Base-by-base conservation (phyloP, 2,797 vertebrate species). In the Potorous gilbertii region DNA sequence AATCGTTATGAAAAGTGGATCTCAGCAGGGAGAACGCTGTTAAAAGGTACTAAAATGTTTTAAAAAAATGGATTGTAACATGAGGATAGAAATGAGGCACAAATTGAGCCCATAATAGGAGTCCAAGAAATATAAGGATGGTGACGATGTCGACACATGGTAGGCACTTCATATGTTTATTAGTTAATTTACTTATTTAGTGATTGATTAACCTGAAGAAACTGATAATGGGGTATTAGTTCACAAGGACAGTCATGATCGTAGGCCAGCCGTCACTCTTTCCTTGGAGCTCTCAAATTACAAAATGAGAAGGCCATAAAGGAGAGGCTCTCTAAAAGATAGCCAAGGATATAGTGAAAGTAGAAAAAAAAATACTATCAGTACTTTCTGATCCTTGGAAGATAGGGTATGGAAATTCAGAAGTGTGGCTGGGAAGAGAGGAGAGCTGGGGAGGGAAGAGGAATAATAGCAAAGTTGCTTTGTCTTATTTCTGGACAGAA, bases 401-500 rank as follows among this genome's bases (percentile, higher is more conserved):
- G 34, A 92, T 55, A 29, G 66, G 14, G n/a, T 90, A 89, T 95
- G 13, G 9, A 90, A 90, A 96, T 97, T 97, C 81, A 96, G 91
- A 95, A 87, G 74, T 62, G 93, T 93, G 66, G 10, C 81, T 92
- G 2, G 21, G 74, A 87, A 50, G 74, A 28, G 40, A 10, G 94
- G 29, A 91, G 93, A 92, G 90, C n/a, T 56, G 34, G n/a, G 9
- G 55, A 96, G 29, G 11, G 34, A 94, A 56, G 1, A 62, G 90
- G 95, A 89, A 56, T 94, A 93, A 90, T 91, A 97, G 52, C 55
- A 95, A 96, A 54, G 31, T 56, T 92, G 50, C 24, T 56, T 92
- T 95, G 55, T 31, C 4, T 97, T 94, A 92, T 34, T 95, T 97
- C 91, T 74, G 59, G 90, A 92, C 93, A 92, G 93, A 97, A 96